Percentiles rank a stretch among this genome's conserved stretches.
These are phyloP conservation scores for Lytechinus pictus DNA, from an alignment of 35 echinoderm and acorn worm genomes.

Conservation along the genomic window DNA sequence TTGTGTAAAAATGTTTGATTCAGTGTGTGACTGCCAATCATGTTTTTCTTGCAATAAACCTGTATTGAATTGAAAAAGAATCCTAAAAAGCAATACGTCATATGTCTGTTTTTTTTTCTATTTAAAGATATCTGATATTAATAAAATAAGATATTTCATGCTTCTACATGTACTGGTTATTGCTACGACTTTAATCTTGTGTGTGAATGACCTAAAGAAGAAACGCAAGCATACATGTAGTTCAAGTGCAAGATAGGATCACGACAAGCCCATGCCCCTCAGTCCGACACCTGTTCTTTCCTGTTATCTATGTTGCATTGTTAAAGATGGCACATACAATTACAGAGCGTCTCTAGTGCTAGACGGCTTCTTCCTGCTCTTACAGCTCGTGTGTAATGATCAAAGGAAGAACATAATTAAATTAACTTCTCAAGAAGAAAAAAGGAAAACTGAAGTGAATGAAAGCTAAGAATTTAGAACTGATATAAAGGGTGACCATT, in stretches of 20 bases:
- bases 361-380: constrained; percentile 16
- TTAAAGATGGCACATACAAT: background rate
- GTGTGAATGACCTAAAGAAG: too few species aligned
- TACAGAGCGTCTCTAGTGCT: background rate
- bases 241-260: background rate
- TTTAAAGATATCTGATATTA: too few species aligned
- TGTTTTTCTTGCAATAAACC: too few species aligned
- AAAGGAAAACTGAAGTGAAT: background rate
- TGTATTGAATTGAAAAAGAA: too few species aligned
- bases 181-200: too few species aligned
- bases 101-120: too few species aligned
- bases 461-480: background rate
- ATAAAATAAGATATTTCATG: too few species aligned
- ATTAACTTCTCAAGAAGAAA: background rate
- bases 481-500: background rate
- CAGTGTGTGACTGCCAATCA: too few species aligned
- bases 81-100: too few species aligned
- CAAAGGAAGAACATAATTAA: background rate
- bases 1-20: too few species aligned
- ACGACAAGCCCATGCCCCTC: background rate
- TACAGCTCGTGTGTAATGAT: background rate
- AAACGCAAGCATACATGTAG: background rate
- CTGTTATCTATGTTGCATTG: background rate
- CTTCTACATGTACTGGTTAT: too few species aligned
- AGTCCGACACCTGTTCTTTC: background rate